These are phyloP conservation scores for Cotesia typhae DNA, from an alignment of 1,140 invertebrate genomes.

Conservation along the genomic window DNA sequence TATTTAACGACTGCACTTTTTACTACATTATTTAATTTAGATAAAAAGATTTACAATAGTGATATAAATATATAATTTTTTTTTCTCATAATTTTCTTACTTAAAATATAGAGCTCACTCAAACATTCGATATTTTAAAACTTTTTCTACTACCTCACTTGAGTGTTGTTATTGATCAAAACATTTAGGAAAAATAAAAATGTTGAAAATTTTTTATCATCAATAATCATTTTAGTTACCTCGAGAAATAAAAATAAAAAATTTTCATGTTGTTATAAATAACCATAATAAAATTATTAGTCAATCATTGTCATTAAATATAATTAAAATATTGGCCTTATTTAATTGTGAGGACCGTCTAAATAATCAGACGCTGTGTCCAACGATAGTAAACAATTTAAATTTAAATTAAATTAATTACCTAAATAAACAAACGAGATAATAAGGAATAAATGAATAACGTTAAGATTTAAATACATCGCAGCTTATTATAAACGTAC, in stretches of 20 bases:
- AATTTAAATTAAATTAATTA: neutral
- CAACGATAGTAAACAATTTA: neutral
- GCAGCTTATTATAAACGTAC: slow-evolving; percentile 5
- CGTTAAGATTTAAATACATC: neutral
- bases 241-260: neutral
- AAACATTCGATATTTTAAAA: neutral
- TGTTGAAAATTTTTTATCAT: neutral
- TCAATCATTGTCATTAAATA: neutral
- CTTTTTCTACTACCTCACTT: slow-evolving; percentile 13
- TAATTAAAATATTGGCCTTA: slow-evolving; percentile 2
- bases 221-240: neutral
- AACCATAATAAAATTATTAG: neutral
- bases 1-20: slow-evolving; percentile 8
- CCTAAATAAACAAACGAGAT: neutral
- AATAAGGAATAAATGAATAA: neutral
- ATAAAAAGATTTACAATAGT: slow-evolving; percentile 9
- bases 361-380: neutral
- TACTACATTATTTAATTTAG: neutral
- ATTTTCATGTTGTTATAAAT: neutral
- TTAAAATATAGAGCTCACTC: neutral
- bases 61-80: neutral
- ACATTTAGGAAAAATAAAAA: slow-evolving; percentile 1
- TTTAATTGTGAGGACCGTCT: slow-evolving; percentile 1
- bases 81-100: neutral
- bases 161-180: neutral